Evolutionary conservation across 2,797 vertebrate genomes (phyloP), one percentile per base, ranked within the genome.

Genomic region (Lepus townsendii): DNA sequence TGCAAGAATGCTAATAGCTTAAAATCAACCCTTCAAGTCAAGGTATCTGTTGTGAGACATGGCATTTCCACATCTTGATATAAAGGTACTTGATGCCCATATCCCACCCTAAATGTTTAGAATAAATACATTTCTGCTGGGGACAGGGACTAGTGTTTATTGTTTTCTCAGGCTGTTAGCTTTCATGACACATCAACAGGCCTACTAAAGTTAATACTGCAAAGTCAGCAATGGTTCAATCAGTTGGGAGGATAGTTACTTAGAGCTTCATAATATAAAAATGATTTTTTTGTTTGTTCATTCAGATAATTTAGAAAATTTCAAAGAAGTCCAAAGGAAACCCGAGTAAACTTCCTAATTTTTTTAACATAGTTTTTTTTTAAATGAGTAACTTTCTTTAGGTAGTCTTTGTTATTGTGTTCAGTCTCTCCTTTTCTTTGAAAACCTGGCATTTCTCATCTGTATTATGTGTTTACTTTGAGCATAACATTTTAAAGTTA

Each of bases 401-500:
- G 88, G 63, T 24, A 30, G 76, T 32, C 72, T 93, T 90, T 95
- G 91, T 89, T 79, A 84, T 47, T 83, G 24, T 42, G 22, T 62
- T 94, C 42, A 22, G 66, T 75, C 75, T 90, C 20, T 68, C 11
- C 86, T 24, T 4, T 69, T 77, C 65, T 96, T 95, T 54, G 72
- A 89, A 95, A 95, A 71, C 82, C 32, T 52, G 85, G 84, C 17
- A 94, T 84, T 93, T 97, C 47, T 96, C 97, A 95, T 95, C 52
- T 97, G 91, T 77, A 5, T 83, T 60, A 95, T 50, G 93, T 96
- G 78, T 94, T 96, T 97, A 90, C 94, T 96, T 84, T 88, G 66
- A 94, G 86, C 82, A 66, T 85, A 97, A 92, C 65, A 96, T 96
- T 97, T 96, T 83, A 94, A 96, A 92, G 95, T 71, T 88, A 96